Evolutionary conservation across 2,888 invertebrate genomes (phyloP).

Genomic region (Thysanoteuthis rhombus): DNA sequence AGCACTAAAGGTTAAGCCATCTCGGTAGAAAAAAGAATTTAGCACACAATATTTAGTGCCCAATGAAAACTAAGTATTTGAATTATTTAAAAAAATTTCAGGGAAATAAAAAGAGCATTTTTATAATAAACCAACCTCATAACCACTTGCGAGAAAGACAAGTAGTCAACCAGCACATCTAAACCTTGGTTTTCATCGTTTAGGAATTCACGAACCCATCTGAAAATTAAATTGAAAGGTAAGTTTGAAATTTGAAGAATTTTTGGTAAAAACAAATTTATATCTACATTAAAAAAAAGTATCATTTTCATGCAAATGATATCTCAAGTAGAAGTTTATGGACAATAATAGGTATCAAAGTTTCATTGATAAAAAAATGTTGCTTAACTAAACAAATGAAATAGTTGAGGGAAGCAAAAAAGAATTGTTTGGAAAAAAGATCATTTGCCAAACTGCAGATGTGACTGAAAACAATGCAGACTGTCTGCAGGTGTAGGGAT

Average conservation of each 20-base stretch:
- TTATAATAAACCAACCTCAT: constrained; percentile 74
- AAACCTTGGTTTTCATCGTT: constrained; percentile 95
- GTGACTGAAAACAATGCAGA: no score
- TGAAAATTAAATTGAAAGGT: constrained; percentile 67
- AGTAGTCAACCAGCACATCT: constrained; percentile 96
- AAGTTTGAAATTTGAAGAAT: background rate
- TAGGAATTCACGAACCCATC: constrained; percentile 98
- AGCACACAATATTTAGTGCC: background rate
- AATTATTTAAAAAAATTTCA: background rate
- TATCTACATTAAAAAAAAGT: no score
- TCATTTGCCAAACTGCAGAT: no score
- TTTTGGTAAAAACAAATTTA: background rate
- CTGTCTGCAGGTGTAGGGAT: no score
- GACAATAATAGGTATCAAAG: no score
- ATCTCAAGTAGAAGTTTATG: no score
- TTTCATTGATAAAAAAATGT: no score
- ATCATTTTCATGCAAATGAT: no score
- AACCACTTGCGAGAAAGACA: constrained; percentile 81
- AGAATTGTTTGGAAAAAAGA: no score
- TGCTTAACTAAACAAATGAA: no score
- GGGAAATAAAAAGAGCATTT: background rate
- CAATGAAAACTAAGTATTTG: background rate
- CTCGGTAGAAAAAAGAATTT: no score
- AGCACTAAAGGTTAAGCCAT: background rate
- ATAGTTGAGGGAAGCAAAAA: no score